These are phyloP conservation scores for Epizoanthus illoricatus DNA, from an alignment of 92 coral and sea anemone genomes.

Conservation along the genomic window DNA sequence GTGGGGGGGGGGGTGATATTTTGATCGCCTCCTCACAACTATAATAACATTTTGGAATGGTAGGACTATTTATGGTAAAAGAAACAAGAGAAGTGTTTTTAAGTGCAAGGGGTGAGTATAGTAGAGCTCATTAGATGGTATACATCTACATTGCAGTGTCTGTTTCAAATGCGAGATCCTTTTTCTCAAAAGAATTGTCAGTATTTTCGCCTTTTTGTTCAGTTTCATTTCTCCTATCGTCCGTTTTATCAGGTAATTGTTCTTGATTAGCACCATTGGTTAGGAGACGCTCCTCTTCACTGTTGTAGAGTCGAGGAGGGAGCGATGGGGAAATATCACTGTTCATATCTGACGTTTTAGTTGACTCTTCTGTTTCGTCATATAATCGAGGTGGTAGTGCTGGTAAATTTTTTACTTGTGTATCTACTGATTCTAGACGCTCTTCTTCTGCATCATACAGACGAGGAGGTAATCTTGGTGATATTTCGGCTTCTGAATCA, in stretches of 20 bases:
- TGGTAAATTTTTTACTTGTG: not conserved
- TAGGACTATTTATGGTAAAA: too few relatives aligned
- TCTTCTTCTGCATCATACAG: not conserved
- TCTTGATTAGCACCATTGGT: not conserved
- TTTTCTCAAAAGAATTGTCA: not conserved
- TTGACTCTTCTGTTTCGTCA: not conserved
- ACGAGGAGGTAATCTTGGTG: constrained; percentile 6
- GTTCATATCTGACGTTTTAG: not conserved
- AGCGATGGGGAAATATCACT: not conserved
- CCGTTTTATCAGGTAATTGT: not conserved
- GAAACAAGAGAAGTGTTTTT: too few relatives aligned
- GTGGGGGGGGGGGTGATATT: too few relatives aligned
- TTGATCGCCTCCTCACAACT: too few relatives aligned
- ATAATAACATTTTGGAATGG: too few relatives aligned
- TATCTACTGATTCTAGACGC: not conserved
- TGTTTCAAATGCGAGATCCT: not conserved
- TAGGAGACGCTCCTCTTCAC: constrained; percentile 2
- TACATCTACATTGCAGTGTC: not conserved
- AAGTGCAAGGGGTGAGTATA: too few relatives aligned
- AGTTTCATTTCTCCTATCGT: not conserved
- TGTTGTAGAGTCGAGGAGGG: constrained; percentile 14
- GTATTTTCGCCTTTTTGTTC: not conserved
- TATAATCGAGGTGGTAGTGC: not conserved
- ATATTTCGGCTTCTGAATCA: constrained; percentile 8
- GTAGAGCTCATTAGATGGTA: too few relatives aligned